A percentile compares a stretch with the other conserved stretches of the same genome.
Evolutionary conservation across 2,797 vertebrate species (phyloP).

Genomic region (Apodemus agrarius): DNA sequence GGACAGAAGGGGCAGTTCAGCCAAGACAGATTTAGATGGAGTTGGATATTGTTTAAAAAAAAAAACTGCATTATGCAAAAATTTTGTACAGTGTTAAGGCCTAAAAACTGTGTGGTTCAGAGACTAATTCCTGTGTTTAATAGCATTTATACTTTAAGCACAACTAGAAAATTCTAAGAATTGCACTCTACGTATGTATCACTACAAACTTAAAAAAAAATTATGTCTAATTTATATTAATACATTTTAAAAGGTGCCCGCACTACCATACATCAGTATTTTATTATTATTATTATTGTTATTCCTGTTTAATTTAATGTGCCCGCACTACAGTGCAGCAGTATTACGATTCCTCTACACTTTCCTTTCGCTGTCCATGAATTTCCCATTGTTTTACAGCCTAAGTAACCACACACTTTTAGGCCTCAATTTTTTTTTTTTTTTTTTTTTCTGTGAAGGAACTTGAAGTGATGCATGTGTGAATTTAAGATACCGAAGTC

Average conservation of each 20-base stretch:
- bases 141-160: constrained; percentile 99
- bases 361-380: constrained; percentile 93
- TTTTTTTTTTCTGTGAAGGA: constrained; percentile 94
- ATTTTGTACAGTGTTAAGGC: constrained; percentile 99
- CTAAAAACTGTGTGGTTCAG: constrained; percentile 99
- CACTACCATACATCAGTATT: constrained; percentile 97
- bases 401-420: constrained; percentile 97
- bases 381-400: constrained; percentile 90
- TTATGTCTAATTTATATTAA: constrained; percentile 99
- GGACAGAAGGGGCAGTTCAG: constrained; percentile 92
- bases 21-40: constrained; percentile 91
- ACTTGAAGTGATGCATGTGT: constrained; percentile 96
- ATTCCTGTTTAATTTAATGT: constrained; percentile 94
- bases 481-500: constrained; percentile 95
- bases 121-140: constrained; percentile 99
- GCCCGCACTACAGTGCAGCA: constrained; percentile 95
- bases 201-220: constrained; percentile 99
- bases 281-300: constrained; percentile 89
- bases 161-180: constrained; percentile 99
- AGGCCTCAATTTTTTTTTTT: constrained; percentile 92
- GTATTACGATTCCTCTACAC: constrained; percentile 93
- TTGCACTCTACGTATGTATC: constrained; percentile 99
- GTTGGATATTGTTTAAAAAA: constrained; percentile 96
- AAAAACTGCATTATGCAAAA: constrained; percentile 99
- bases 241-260: constrained; percentile 96